A percentile compares a stretch with the other conserved stretches of the same genome.
Conservation (phyloP, 2,888 invertebrate genomes). For the Muschampia plurimacula region DNA sequence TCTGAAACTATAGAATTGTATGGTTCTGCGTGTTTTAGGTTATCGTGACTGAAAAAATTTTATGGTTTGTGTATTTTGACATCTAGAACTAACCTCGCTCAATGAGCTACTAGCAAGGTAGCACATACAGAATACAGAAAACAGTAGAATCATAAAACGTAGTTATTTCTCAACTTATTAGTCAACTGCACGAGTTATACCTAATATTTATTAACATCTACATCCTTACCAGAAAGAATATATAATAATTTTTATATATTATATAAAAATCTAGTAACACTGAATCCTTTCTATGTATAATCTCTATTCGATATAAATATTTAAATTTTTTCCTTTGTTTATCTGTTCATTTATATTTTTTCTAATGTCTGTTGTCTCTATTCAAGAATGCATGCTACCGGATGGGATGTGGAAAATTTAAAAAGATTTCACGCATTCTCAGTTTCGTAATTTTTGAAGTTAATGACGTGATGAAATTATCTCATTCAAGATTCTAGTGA, state of each 20-base stretch:
- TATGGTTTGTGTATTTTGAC: background rate
- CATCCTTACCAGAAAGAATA: too few species aligned
- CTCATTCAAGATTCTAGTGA: slow-evolving; percentile 58
- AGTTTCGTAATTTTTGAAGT: slow-evolving; percentile 37
- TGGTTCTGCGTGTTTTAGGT: slow-evolving; percentile 3
- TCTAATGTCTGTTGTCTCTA: slow-evolving; percentile 22
- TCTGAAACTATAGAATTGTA: background rate
- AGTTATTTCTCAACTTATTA: background rate
- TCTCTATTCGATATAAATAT: background rate
- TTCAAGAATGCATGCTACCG: slow-evolving; percentile 26
- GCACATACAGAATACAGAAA: too few species aligned
- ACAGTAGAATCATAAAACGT: too few species aligned
- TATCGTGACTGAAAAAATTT: slow-evolving; percentile 13
- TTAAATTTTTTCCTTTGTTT: background rate
- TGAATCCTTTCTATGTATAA: too few species aligned
- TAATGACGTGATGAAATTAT: slow-evolving; percentile 49
- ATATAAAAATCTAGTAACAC: too few species aligned
- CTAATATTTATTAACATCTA: too few species aligned
- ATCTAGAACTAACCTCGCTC: slow-evolving; percentile 14
- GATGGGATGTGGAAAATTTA: slow-evolving; percentile 35
- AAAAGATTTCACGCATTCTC: slow-evolving; percentile 38
- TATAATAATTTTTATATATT: too few species aligned
- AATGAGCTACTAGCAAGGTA: slow-evolving; percentile 1
- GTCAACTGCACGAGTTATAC: background rate
- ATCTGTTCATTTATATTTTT: background rate